Percentiles rank a stretch among this genome's conserved stretches.
phyloP scores from a whole-genome alignment of 2,113 vertebrate species.

The Motacilla tschutschensis region DNA sequence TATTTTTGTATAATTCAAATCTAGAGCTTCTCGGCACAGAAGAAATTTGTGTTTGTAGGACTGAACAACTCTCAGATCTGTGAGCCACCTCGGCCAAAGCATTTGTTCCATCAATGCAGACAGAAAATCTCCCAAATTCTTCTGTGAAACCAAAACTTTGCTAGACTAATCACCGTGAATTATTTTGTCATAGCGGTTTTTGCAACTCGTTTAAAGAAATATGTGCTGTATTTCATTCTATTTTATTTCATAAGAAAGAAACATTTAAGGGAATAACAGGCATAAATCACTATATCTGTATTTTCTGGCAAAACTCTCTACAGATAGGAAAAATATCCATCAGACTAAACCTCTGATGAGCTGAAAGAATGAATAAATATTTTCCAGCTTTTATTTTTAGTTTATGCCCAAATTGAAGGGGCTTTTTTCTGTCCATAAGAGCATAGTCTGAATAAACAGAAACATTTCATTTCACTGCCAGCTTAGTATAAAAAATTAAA shows the following conservation, averaged over 20 bases:
- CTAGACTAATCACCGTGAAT: neutral
- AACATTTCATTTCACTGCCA: neutral
- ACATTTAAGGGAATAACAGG: neutral
- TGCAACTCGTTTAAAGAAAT: neutral
- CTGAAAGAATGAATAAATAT: neutral
- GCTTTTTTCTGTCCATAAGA: neutral
- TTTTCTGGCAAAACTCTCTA: neutral
- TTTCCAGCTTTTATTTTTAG: neutral
- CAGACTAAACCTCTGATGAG: neutral
- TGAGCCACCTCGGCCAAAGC: neutral
- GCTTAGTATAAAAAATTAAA: neutral
- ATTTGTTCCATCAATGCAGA: neutral
- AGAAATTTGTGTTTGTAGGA: neutral
- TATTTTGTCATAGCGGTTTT: neutral
- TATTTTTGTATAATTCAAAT: neutral
- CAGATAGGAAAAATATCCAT: neutral
- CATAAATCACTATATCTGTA: neutral
- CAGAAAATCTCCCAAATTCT: neutral
- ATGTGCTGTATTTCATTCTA: neutral
- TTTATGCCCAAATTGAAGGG: neutral
- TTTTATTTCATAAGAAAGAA: neutral
- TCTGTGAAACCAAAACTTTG: neutral
- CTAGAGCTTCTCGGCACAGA: neutral
- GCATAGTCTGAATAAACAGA: neutral
- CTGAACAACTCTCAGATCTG: neutral